A percentile compares a stretch with the other conserved stretches of the same genome.
These are phyloP conservation scores for Odontesthes bonariensis DNA, from an alignment of 2,113 vertebrate species.

Conservation along the genomic window DNA sequence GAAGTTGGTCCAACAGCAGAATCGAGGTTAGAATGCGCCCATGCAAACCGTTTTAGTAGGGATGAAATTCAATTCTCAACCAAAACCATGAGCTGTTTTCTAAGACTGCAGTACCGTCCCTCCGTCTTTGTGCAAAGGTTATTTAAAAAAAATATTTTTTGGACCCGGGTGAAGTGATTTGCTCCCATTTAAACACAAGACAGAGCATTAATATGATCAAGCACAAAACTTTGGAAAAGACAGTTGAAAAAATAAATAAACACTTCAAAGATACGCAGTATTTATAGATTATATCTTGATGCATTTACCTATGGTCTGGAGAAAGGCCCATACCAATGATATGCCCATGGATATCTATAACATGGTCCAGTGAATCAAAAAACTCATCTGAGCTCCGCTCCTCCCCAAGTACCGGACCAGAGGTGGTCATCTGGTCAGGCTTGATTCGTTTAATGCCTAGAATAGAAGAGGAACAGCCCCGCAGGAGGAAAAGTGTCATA, in stretches of 20 bases:
- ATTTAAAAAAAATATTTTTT: too few species aligned
- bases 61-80: too few species aligned
- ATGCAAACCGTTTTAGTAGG: too few species aligned
- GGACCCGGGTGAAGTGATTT: background rate
- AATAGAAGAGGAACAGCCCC: background rate
- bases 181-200: background rate
- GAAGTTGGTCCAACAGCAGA: background rate
- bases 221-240: background rate
- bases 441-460: slow-evolving; percentile 94
- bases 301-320: slow-evolving; percentile 92
- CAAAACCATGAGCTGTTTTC: too few species aligned
- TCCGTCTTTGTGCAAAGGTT: too few species aligned
- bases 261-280: background rate
- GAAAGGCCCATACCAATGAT: slow-evolving; percentile 98
- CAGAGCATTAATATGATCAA: too few species aligned
- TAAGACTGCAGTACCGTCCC: too few species aligned
- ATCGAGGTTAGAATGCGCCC: too few species aligned
- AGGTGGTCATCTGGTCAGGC: slow-evolving; percentile 96
- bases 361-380: slow-evolving; percentile 95
- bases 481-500: background rate
- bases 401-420: slow-evolving; percentile 91
- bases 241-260: too few species aligned
- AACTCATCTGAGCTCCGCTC: slow-evolving; percentile 92
- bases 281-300: background rate
- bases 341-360: slow-evolving; percentile 96